A percentile compares a stretch with the other conserved stretches of the same genome.
phyloP scores from a whole-genome alignment of 2,797 vertebrate species.

The Myripristis jacobus region DNA sequence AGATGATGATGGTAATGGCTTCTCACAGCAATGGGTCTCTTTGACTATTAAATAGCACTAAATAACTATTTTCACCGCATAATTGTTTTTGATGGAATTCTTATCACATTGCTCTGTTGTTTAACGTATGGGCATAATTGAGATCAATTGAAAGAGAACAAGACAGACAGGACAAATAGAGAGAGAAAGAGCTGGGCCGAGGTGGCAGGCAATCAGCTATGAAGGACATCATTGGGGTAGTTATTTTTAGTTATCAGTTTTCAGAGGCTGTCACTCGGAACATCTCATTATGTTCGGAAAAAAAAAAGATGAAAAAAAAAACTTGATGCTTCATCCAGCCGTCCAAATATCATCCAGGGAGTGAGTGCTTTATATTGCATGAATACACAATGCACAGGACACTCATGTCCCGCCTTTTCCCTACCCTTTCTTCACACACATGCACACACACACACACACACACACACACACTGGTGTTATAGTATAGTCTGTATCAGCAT shows the following conservation, averaged over 20 bases:
- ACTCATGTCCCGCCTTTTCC: background rate
- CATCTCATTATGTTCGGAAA: constrained; percentile 72
- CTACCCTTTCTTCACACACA: background rate
- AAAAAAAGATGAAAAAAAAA: constrained; percentile 22
- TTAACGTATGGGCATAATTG: constrained; percentile 36
- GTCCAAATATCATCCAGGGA: constrained; percentile 38
- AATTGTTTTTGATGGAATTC: constrained; percentile 17
- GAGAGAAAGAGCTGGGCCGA: constrained; percentile 29
- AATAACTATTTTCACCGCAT: background rate
- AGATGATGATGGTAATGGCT: too few relatives aligned
- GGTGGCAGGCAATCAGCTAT: constrained; percentile 74
- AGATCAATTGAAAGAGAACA: constrained; percentile 56
- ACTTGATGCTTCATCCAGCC: constrained; percentile 28
- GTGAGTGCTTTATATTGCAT: constrained; percentile 3
- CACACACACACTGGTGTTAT: constrained; percentile 6
- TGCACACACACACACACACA: background rate
- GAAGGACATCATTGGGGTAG: constrained; percentile 73
- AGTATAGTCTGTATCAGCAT: background rate
- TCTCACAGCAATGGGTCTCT: background rate
- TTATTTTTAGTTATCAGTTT: constrained; percentile 80
- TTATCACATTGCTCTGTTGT: constrained; percentile 30
- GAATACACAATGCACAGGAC: constrained; percentile 2
- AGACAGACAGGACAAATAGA: constrained; percentile 57
- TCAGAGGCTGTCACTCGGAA: constrained; percentile 75
- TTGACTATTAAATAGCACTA: background rate